These are phyloP conservation scores for Oxyscelio sp. DNA, from an alignment of 2,888 invertebrate genomes.

Conservation along the genomic window DNA sequence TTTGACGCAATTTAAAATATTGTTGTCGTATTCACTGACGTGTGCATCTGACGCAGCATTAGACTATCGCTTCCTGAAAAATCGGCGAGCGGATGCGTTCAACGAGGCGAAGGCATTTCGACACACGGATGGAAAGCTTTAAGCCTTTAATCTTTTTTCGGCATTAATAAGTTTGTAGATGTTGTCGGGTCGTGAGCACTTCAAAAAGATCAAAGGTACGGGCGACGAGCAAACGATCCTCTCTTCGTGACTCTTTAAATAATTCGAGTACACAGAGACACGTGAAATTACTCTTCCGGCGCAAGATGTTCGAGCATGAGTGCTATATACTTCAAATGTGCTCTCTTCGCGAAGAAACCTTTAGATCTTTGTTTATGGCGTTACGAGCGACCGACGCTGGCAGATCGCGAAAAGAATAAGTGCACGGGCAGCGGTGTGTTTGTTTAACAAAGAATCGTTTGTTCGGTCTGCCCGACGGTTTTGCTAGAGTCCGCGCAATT, in stretches of 20 bases:
- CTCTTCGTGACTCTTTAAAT: slow-evolving; percentile 72
- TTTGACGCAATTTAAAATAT: slow-evolving; percentile 41
- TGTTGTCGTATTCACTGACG: slow-evolving; percentile 46
- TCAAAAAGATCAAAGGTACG: slow-evolving; percentile 73
- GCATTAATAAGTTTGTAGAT: slow-evolving; percentile 72
- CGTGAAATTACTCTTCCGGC: slow-evolving; percentile 68
- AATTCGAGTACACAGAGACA: slow-evolving; percentile 72
- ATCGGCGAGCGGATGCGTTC: slow-evolving; percentile 69
- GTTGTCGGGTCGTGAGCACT: slow-evolving; percentile 70
- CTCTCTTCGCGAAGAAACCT: slow-evolving; percentile 11
- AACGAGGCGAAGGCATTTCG: slow-evolving; percentile 69
- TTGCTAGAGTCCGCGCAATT: too few relatives aligned
- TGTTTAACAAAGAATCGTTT: slow-evolving; percentile 50
- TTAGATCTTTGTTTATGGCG: slow-evolving; percentile 59
- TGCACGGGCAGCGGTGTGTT: slow-evolving; percentile 20
- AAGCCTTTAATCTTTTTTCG: slow-evolving; percentile 74
- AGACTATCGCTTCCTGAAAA: slow-evolving; percentile 42
- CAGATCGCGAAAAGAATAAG: slow-evolving; percentile 28
- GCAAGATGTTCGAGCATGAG: slow-evolving; percentile 50
- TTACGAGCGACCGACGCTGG: slow-evolving; percentile 22
- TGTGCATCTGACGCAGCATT: slow-evolving; percentile 35
- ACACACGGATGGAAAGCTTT: slow-evolving; percentile 62
- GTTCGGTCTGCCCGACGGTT: too few relatives aligned
- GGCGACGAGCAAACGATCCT: slow-evolving; percentile 64
- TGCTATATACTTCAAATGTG: slow-evolving; percentile 38